Percentiles rank a stretch among this genome's conserved stretches.
Evolutionary conservation across 1,140 invertebrate genomes (phyloP).

Genomic region (Aradophagus sp.): DNA sequence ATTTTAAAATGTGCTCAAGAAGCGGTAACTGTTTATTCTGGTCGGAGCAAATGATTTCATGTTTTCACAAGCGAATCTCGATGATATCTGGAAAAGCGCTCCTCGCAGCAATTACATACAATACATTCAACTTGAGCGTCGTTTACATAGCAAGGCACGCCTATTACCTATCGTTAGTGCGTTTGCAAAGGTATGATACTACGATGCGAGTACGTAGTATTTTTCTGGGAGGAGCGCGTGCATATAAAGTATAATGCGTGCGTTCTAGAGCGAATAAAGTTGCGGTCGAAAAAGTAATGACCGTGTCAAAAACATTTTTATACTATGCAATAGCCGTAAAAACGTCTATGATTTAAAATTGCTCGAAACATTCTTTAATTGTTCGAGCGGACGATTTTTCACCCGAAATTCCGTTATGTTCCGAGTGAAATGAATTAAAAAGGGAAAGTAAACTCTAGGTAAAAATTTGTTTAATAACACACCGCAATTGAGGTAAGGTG

Average conservation of each 20-base stretch:
- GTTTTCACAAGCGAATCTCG: constrained; percentile 66
- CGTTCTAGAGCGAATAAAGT: constrained; percentile 73
- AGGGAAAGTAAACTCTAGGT: constrained; percentile 45
- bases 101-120: constrained; percentile 63
- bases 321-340: constrained; percentile 24
- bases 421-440: constrained; percentile 30
- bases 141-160: constrained; percentile 19
- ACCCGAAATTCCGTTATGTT: constrained; percentile 16
- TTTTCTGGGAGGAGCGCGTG: constrained; percentile 58
- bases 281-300: constrained; percentile 66
- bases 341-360: constrained; percentile 1
- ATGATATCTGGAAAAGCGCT: constrained; percentile 63
- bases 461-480: constrained; percentile 32
- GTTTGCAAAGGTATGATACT: constrained; percentile 23
- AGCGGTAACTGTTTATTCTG: constrained; percentile 39
- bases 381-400: no score
- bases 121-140: constrained; percentile 38
- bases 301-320: constrained; percentile 45
- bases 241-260: constrained; percentile 68
- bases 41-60: constrained; percentile 59
- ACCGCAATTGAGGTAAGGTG: constrained; percentile 36
- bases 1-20: constrained; percentile 46
- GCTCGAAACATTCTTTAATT: constrained; percentile 5
- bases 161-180: constrained; percentile 35
- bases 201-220: constrained; percentile 24